Evolutionary conservation across 1,140 invertebrate species (phyloP).

Genomic region (Drosophila rhopaloa): DNA sequence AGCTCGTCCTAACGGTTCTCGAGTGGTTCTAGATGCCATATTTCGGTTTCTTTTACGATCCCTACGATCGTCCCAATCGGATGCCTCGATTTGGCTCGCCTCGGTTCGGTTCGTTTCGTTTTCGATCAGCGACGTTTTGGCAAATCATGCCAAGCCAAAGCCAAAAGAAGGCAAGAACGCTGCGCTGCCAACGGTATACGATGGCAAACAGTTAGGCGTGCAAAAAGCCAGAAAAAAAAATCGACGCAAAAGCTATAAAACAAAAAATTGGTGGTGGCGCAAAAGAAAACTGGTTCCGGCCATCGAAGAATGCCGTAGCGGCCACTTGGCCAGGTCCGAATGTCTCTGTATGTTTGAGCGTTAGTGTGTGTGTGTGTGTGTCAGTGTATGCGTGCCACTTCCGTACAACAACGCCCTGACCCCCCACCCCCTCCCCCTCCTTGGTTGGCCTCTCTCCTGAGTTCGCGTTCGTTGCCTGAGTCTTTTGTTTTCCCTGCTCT

Average conservation of each 20-base stretch:
- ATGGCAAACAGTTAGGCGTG: constrained; percentile 74
- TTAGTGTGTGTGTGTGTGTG: constrained; percentile 6
- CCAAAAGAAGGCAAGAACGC: constrained; percentile 55
- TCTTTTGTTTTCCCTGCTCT: constrained; percentile 70
- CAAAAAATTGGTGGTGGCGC: constrained; percentile 69
- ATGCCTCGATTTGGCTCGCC: constrained; percentile 4
- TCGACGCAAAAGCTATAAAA: constrained; percentile 57
- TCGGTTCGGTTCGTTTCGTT: constrained; percentile 1
- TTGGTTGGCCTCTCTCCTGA: constrained; percentile 20
- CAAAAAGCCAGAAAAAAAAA: constrained; percentile 60
- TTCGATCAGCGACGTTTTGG: constrained; percentile 28
- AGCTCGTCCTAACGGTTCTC: constrained; percentile 36
- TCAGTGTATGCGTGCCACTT: constrained; percentile 68
- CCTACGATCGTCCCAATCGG: constrained; percentile 15
- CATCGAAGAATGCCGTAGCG: constrained; percentile 73
- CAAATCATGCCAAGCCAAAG: constrained; percentile 28
- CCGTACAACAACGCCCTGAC: constrained; percentile 66
- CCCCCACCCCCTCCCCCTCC: constrained; percentile 6
- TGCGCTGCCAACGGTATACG: constrained; percentile 60
- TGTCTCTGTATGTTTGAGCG: constrained; percentile 18
- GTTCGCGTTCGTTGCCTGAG: constrained; percentile 76
- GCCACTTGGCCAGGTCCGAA: constrained; percentile 62
- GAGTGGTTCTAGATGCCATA: constrained; percentile 11
- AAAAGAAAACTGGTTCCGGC: constrained; percentile 80
- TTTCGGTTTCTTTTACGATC: constrained; percentile 16